Percentiles rank a stretch among this genome's conserved stretches.
These are phyloP conservation scores for Thaumetopoea pityocampa DNA, from an alignment of 1,140 invertebrate genomes.

Conservation along the genomic window DNA sequence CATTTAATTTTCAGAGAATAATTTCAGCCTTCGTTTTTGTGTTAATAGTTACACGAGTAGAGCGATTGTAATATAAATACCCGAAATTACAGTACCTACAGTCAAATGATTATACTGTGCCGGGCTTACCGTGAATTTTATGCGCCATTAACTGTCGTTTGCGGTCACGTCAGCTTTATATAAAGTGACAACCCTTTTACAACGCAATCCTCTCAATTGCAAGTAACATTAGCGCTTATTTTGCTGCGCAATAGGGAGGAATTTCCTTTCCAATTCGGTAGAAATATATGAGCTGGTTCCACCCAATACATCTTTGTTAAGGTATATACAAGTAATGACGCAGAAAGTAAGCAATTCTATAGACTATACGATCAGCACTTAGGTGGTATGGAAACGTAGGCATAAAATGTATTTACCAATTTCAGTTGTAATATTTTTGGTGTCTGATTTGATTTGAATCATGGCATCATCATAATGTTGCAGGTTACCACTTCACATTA, in stretches of 20 bases:
- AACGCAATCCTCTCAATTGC: conserved; percentile 12
- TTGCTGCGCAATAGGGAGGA: conserved; percentile 13
- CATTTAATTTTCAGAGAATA: too few species aligned
- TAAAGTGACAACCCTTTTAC: conserved; percentile 50
- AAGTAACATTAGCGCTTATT: conserved; percentile 23
- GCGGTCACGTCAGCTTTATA: conserved; percentile 48
- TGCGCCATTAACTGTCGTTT: conserved; percentile 57
- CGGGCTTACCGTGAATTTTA: conserved; percentile 48
- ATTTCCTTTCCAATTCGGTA: conserved; percentile 20
- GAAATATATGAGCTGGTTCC: conserved; percentile 30
- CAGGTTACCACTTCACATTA: too few species aligned
- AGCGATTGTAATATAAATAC: conserved; percentile 12
- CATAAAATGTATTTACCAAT: conserved; percentile 1
- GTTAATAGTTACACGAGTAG: too few species aligned
- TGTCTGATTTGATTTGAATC: too few species aligned
- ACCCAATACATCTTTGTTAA: conserved; percentile 31
- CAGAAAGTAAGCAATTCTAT: conserved; percentile 26
- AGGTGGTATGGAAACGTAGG: conserved; percentile 9
- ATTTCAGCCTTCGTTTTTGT: too few species aligned
- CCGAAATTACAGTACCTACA: conserved; percentile 20
- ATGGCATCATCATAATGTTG: too few species aligned
- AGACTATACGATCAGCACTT: conserved; percentile 20
- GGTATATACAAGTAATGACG: conserved; percentile 30
- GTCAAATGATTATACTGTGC: conserved; percentile 31
- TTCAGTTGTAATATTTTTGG: background rate